Evolutionary conservation across 92 coral and sea anemone genomes (phyloP), one percentile per base, ranked within the genome.

Genomic region (Palythoa caribaeorum): DNA sequence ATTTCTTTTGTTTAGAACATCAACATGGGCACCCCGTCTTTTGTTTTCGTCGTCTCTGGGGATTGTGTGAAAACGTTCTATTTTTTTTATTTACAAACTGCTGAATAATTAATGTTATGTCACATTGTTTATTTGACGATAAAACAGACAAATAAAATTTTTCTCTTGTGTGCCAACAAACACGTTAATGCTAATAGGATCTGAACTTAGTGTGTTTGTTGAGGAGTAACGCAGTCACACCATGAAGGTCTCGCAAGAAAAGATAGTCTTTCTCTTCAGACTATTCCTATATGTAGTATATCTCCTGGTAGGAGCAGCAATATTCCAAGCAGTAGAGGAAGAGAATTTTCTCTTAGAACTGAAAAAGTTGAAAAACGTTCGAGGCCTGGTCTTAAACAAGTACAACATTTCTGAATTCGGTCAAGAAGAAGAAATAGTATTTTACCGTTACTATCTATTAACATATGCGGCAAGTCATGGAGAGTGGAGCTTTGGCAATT

Each of bases 401-500:
- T 94, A 94, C 38, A 94, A 94, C 84, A 91, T 94, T 50, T 87
- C 93, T 9, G 73, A 70, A 35, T 16, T 70, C 44, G 36, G 39
- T 70, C 75, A 54, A 37, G 79, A 77, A 2, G 98, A 94, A 50
- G 91, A 79, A 60, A 19, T 2, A 12, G 6, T 19, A 0, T 21
- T 79, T 6, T 9, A 7, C 7, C 3, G 21, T n/a, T 65, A 57
- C 12, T 78, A 78, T 78, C 3, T 21, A 35, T 52, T 55, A 54
- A 3, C 68, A 28, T 73, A 73, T 11, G 55, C 54, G 1, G 55
- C 78, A 3, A 73, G 55, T 7, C 16, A 73, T 38, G 57, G 78
- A 39, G 15, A 90, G 21, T 94, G 97, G 97, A 88, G 68, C 77
- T 94, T 84, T 73, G 91, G 92, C 13, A 94, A 94, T 65, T 80